Evolutionary conservation across 2,113 vertebrate genomes (phyloP).

Genomic region (Ondatra zibethicus): DNA sequence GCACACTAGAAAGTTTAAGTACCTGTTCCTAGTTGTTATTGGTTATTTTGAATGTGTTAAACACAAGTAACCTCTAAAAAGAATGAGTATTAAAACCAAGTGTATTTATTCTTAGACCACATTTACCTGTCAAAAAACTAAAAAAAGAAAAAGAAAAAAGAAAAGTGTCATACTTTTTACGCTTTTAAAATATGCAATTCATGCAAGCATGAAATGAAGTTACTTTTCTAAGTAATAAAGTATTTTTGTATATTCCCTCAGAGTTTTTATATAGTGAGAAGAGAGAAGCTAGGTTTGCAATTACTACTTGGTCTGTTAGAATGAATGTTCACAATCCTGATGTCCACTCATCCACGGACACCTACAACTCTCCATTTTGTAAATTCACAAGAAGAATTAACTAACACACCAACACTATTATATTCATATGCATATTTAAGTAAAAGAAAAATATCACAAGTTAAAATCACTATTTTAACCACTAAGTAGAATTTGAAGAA

Average conservation of each 20-base stretch:
- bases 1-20: neutral
- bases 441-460: neutral
- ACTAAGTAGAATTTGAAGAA: neutral
- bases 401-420: neutral
- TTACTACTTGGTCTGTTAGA: neutral
- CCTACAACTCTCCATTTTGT: neutral
- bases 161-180: neutral
- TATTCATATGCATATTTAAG: neutral
- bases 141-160: neutral
- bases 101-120: neutral
- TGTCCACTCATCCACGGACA: too few relatives aligned
- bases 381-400: neutral
- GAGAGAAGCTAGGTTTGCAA: rapidly evolving
- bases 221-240: neutral
- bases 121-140: neutral
- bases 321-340: neutral
- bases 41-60: neutral
- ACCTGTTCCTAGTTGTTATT: neutral
- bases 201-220: neutral
- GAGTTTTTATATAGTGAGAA: neutral
- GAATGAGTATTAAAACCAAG: neutral
- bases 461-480: neutral
- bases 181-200: neutral
- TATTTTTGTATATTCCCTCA: neutral
- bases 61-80: neutral